Conservation (phyloP, 2,113 vertebrate species). For the Pipa parva region DNA sequence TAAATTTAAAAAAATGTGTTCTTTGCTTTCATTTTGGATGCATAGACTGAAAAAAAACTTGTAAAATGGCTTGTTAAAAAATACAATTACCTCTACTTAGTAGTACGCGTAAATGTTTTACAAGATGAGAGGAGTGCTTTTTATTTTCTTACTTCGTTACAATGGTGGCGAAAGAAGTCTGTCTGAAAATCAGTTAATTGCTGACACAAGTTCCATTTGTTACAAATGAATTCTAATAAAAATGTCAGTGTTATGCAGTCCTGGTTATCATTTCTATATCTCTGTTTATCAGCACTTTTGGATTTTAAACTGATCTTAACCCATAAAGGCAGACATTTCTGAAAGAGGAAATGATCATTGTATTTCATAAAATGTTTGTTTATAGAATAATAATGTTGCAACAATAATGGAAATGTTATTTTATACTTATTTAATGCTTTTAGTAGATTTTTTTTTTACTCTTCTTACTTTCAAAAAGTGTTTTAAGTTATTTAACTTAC, state of each 20-base stretch:
- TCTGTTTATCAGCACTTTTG: conserved; percentile 51
- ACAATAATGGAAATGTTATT: too few relatives aligned
- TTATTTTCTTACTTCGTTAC: conserved; percentile 99
- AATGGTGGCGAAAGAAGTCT: conserved; percentile 98
- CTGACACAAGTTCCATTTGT: conserved; percentile 99
- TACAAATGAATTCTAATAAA: conserved; percentile 99
- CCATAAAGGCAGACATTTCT: background rate
- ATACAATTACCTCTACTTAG: conserved; percentile 99
- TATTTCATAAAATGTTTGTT: too few relatives aligned
- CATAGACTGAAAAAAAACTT: conserved; percentile 96
- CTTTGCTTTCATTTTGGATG: conserved; percentile 98
- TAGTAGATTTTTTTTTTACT: too few relatives aligned
- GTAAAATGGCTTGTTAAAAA: conserved; percentile 97
- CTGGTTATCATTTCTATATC: conserved; percentile 66
- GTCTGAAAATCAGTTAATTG: conserved; percentile 99
- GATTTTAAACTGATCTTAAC: background rate
- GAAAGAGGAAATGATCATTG: too few relatives aligned
- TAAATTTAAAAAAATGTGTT: conserved; percentile 96
- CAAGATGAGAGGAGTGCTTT: conserved; percentile 99
- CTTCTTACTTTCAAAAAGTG: too few relatives aligned
- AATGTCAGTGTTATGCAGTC: conserved; percentile 98
- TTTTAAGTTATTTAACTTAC: too few relatives aligned
- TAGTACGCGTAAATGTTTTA: conserved; percentile 97
- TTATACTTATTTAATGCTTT: too few relatives aligned
- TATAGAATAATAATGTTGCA: too few relatives aligned